Evolutionary conservation across 2,113 vertebrate species (phyloP).

Genomic region (Lycaon pictus): DNA sequence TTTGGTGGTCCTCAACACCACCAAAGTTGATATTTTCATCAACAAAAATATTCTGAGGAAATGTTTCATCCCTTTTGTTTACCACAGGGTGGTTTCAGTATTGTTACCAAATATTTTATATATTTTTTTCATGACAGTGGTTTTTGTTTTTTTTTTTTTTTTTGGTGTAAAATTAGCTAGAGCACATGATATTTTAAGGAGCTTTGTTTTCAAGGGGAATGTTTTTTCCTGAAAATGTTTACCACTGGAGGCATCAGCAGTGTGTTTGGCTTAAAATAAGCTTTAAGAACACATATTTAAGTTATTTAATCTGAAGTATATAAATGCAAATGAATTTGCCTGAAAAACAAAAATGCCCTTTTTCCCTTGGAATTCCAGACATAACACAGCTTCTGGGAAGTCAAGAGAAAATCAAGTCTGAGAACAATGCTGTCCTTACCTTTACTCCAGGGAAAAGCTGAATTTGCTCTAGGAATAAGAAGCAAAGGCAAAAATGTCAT

Average conservation of each 20-base stretch:
- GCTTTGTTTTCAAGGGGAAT: constrained; percentile 63
- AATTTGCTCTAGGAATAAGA: constrained; percentile 51
- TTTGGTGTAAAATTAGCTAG: constrained; percentile 69
- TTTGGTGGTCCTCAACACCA: constrained; percentile 10
- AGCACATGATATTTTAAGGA: constrained; percentile 72
- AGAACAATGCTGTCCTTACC: constrained; percentile 32
- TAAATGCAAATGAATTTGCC: constrained; percentile 59
- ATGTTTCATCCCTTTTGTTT: constrained; percentile 31
- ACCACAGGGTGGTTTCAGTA: constrained; percentile 51
- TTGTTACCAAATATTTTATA: constrained; percentile 62
- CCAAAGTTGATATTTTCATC: neutral
- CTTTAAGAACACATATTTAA: constrained; percentile 65
- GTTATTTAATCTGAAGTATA: constrained; percentile 72
- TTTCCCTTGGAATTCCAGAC: constrained; percentile 70
- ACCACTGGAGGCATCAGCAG: constrained; percentile 56
- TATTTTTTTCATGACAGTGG: neutral
- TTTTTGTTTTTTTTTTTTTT: constrained; percentile 21
- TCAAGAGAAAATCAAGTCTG: constrained; percentile 50
- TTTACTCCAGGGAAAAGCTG: constrained; percentile 52
- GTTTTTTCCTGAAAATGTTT: constrained; percentile 71
- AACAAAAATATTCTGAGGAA: constrained; percentile 39
- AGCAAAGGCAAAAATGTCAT: constrained; percentile 48
- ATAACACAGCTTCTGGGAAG: constrained; percentile 51
- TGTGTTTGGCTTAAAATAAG: constrained; percentile 67
- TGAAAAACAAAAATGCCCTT: constrained; percentile 53